These are phyloP conservation scores for Agapostemon virescens DNA, from an alignment of 2,888 invertebrate genomes.

Conservation along the genomic window DNA sequence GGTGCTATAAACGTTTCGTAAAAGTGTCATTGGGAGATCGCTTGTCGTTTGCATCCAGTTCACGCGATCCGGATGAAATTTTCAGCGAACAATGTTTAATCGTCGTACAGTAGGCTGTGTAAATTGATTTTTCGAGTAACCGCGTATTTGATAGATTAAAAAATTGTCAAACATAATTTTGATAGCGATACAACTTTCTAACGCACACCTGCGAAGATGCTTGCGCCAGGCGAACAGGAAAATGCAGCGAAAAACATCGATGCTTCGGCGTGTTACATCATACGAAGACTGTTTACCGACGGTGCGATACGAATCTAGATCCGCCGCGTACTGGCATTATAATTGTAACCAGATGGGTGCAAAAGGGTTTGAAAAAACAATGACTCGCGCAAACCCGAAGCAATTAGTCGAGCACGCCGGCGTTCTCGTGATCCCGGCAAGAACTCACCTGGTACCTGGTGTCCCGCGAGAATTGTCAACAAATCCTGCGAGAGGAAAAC, in stretches of 20 bases:
- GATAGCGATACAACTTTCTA: neutral
- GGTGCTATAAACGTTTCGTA: no score
- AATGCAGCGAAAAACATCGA: neutral
- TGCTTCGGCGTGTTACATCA: neutral
- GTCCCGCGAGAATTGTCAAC: conserved; percentile 36
- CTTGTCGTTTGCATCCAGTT: no score
- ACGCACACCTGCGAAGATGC: neutral
- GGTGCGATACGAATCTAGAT: neutral
- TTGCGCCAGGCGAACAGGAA: no score
- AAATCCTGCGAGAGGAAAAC: conserved; percentile 17
- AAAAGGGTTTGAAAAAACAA: neutral
- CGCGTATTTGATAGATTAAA: neutral
- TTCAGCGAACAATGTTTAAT: no score
- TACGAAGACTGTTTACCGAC: neutral
- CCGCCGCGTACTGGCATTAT: neutral
- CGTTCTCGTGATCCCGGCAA: conserved; percentile 23
- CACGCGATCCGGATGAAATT: no score
- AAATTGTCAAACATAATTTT: neutral
- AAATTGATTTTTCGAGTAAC: no score
- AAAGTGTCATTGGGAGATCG: no score
- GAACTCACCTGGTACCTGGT: conserved; percentile 18
- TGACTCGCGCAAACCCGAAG: conserved; percentile 31
- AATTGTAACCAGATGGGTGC: neutral
- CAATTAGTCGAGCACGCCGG: conserved; percentile 37
- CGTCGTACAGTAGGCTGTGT: no score